These are phyloP conservation scores for Craterocephalus amniculus DNA, from an alignment of 2,797 vertebrate genomes.

Conservation along the genomic window DNA sequence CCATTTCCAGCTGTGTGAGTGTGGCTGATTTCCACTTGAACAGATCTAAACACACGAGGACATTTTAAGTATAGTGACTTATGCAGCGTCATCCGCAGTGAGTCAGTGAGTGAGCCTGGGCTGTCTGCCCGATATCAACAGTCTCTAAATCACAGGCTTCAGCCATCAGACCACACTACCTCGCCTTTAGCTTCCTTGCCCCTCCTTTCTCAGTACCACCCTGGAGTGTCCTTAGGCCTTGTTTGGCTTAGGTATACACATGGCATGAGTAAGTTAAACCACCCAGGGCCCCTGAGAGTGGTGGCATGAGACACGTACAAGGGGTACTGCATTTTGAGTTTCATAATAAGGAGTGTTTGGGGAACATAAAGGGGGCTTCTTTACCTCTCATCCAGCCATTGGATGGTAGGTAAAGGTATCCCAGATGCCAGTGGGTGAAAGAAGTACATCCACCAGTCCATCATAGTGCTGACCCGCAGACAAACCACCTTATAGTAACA, in stretches of 20 bases:
- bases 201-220: constrained; percentile 76
- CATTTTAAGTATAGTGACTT: constrained; percentile 85
- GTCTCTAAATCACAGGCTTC: constrained; percentile 83
- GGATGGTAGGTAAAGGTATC: too few species aligned
- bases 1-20: constrained; percentile 77
- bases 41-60: constrained; percentile 82
- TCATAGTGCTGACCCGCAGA: not conserved
- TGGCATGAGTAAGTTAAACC: constrained; percentile 79
- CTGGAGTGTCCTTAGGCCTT: constrained; percentile 79
- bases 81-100: constrained; percentile 79
- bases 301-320: constrained; percentile 72
- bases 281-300: constrained; percentile 74
- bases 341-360: constrained; percentile 62
- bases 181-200: constrained; percentile 69
- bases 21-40: constrained; percentile 82
- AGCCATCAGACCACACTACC: constrained; percentile 81
- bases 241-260: constrained; percentile 80
- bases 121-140: constrained; percentile 83
- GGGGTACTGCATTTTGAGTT: constrained; percentile 36
- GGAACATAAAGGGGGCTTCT: constrained; percentile 29
- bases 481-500: not conserved
- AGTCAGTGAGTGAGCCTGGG: constrained; percentile 82
- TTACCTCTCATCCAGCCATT: constrained; percentile 11
- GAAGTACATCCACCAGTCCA: not conserved
- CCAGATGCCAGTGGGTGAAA: too few species aligned